Evolutionary conservation across 2,797 vertebrate genomes (phyloP).

Genomic region (Microctenopoma lineatum): DNA sequence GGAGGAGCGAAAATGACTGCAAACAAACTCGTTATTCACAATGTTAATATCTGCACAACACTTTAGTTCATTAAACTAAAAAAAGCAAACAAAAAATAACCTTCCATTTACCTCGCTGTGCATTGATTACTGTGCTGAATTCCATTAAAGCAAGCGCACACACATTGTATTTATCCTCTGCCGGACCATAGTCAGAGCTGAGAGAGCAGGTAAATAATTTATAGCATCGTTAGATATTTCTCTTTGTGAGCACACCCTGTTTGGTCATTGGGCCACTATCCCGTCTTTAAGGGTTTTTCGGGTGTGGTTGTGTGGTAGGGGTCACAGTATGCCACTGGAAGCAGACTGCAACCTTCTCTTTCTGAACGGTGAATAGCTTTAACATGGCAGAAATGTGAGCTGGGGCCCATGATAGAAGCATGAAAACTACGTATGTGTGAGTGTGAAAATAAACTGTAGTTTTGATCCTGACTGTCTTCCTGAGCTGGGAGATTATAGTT

Average conservation of each 20-base stretch:
- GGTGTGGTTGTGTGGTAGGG: slow-evolving; percentile 35
- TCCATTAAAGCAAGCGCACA: slow-evolving; percentile 32
- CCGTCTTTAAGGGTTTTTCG: slow-evolving; percentile 56
- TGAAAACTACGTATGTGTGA: slow-evolving; percentile 60
- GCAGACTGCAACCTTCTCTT: slow-evolving; percentile 61
- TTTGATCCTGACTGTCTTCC: slow-evolving; percentile 55
- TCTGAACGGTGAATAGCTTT: slow-evolving; percentile 57
- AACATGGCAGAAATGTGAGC: slow-evolving; percentile 58
- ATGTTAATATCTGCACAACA: slow-evolving; percentile 9
- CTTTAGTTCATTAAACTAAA: slow-evolving; percentile 16
- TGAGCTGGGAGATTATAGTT: slow-evolving; percentile 47
- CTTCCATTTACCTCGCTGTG: slow-evolving; percentile 23
- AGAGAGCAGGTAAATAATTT: slow-evolving; percentile 65
- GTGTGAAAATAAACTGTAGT: slow-evolving; percentile 51
- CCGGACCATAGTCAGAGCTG: slow-evolving; percentile 28
- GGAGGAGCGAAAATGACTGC: slow-evolving; percentile 6
- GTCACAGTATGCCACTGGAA: slow-evolving; percentile 48
- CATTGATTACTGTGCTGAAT: slow-evolving; percentile 35
- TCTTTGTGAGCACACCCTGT: slow-evolving; percentile 52
- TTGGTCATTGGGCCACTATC: slow-evolving; percentile 47
- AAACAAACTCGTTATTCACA: slow-evolving; percentile 12
- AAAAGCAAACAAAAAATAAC: slow-evolving; percentile 10
- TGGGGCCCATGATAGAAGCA: slow-evolving; percentile 43
- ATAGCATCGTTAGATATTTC: slow-evolving; percentile 63
- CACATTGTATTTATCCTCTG: slow-evolving; percentile 22